Evolutionary conservation across 1,140 invertebrate species (phyloP).

Genomic region (Chrysopa pallens): DNA sequence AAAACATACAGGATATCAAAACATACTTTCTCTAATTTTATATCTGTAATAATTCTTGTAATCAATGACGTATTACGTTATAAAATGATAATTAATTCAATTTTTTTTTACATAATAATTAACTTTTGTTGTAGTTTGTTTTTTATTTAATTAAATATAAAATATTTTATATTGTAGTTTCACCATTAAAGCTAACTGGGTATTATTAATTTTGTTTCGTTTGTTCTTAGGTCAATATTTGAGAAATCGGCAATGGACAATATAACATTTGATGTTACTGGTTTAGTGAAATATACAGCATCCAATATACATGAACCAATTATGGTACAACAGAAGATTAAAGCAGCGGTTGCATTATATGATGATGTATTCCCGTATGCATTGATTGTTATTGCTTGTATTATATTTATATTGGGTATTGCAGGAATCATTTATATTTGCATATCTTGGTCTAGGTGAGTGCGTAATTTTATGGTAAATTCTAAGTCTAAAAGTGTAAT

Average conservation of each 20-base stretch:
- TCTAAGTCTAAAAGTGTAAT: neutral
- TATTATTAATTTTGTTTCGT: too few species aligned
- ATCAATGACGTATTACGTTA: too few species aligned
- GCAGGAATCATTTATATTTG: constrained; percentile 82
- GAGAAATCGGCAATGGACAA: constrained; percentile 37
- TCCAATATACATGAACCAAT: constrained; percentile 45
- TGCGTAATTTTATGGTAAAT: constrained; percentile 3
- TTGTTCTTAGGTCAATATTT: constrained; percentile 24
- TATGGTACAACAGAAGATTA: constrained; percentile 25
- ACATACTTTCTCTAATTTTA: too few species aligned
- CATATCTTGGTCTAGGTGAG: constrained; percentile 78
- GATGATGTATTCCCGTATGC: constrained; percentile 70
- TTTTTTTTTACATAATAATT: too few species aligned
- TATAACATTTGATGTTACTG: constrained; percentile 44
- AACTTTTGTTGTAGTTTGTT: too few species aligned
- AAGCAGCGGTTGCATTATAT: constrained; percentile 36
- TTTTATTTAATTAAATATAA: too few species aligned
- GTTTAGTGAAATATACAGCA: constrained; percentile 40
- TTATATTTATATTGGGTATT: constrained; percentile 69
- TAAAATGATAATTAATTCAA: too few species aligned
- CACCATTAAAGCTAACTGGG: too few species aligned
- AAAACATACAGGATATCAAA: too few species aligned
- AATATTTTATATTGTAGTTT: too few species aligned
- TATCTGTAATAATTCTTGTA: too few species aligned
- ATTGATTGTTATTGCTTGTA: constrained; percentile 65